A percentile compares a stretch with the other conserved stretches of the same genome.
phyloP scores from a whole-genome alignment of 2,888 invertebrate species.

The Cryptocephalus primarius region DNA sequence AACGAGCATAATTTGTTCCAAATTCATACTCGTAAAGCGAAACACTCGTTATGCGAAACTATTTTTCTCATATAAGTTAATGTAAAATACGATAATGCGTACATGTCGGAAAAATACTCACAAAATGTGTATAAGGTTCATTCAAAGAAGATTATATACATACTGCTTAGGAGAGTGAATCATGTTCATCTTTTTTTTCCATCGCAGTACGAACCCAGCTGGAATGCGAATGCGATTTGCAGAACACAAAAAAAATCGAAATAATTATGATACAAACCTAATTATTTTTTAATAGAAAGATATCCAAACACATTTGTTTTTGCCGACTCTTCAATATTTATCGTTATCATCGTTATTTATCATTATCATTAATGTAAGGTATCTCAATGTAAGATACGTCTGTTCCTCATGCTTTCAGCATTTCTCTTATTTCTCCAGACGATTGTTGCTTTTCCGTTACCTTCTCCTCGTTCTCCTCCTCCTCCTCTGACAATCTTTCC shows the following conservation, averaged over 20 bases:
- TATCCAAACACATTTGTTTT: no score
- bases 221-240: neutral
- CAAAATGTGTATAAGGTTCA: neutral
- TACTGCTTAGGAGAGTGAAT: neutral
- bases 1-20: neutral
- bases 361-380: no score
- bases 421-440: neutral
- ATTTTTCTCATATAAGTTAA: neutral
- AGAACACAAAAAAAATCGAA: no score
- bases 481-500: neutral
- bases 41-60: neutral
- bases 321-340: no score
- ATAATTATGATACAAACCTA: no score
- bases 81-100: neutral
- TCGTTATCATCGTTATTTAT: no score
- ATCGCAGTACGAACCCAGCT: neutral
- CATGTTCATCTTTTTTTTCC: neutral
- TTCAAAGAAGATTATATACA: neutral
- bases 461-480: neutral
- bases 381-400: no score
- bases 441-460: neutral
- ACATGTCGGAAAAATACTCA: neutral
- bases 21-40: neutral
- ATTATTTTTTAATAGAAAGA: no score
- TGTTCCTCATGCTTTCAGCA: neutral